Evolutionary conservation across 2,888 invertebrate species (phyloP).

Genomic region (Drosophila subsilvestris): DNA sequence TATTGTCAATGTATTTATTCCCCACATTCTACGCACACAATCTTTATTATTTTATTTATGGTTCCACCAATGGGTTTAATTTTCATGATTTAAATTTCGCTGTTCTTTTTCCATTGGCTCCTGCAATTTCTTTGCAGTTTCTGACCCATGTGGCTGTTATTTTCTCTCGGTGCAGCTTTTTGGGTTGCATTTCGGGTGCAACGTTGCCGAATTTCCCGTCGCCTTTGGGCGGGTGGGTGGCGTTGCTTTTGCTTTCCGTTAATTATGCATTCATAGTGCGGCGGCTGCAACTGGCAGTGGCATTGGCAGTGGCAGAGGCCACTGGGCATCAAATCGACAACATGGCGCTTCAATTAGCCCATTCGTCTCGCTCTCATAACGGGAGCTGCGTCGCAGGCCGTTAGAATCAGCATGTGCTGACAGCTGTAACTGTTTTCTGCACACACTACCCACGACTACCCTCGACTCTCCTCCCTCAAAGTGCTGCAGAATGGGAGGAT

Average conservation of each 20-base stretch:
- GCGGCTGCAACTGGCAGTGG: background rate
- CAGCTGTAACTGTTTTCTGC: slow-evolving; percentile 2
- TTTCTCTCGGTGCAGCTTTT: background rate
- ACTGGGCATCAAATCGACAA: slow-evolving; percentile 65
- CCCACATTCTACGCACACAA: too few species aligned
- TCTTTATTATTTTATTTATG: too few species aligned
- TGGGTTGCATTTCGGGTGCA: slow-evolving; percentile 3
- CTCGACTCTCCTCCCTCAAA: too few species aligned
- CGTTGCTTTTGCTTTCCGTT: slow-evolving; percentile 22
- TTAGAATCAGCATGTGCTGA: slow-evolving; percentile 31
- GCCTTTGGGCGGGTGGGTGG: background rate
- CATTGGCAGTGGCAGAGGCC: background rate
- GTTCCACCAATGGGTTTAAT: too few species aligned
- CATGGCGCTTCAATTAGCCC: slow-evolving; percentile 72
- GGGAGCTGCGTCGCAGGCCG: slow-evolving; percentile 15
- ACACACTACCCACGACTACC: background rate
- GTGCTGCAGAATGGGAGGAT: too few species aligned
- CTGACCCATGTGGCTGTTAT: too few species aligned
- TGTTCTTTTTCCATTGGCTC: too few species aligned
- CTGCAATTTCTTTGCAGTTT: too few species aligned
- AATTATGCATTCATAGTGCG: slow-evolving; percentile 73
- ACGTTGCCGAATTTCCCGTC: slow-evolving; percentile 39
- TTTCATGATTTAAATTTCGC: too few species aligned
- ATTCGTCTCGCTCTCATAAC: slow-evolving; percentile 2
- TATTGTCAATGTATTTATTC: too few species aligned